These are phyloP conservation scores for Sisor rabdophorus DNA, from an alignment of 2,113 vertebrate species.

Conservation along the genomic window DNA sequence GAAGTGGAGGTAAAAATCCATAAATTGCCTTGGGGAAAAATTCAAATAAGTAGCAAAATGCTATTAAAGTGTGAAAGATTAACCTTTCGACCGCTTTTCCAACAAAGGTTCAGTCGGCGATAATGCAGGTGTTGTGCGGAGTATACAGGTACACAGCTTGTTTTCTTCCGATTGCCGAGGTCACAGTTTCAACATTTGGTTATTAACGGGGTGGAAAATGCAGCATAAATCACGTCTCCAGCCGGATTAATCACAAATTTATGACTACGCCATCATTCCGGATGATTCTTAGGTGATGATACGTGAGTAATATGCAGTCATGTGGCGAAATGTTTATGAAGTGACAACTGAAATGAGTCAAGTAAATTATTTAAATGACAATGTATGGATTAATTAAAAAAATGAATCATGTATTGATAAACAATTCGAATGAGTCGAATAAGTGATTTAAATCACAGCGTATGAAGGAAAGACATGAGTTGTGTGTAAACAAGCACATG, in stretches of 20 bases:
- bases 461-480: neutral
- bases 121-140: slow-evolving; percentile 21
- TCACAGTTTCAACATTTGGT: slow-evolving; percentile 33
- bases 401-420: neutral
- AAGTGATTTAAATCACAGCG: neutral
- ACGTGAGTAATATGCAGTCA: neutral
- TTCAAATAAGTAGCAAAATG: slow-evolving; percentile 33
- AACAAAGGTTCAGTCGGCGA: neutral
- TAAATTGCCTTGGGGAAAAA: slow-evolving; percentile 30
- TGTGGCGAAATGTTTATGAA: neutral
- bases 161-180: slow-evolving; percentile 14
- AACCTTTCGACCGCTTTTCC: slow-evolving; percentile 25
- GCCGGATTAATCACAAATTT: neutral
- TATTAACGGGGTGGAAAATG: slow-evolving; percentile 22
- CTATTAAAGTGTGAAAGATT: slow-evolving; percentile 42
- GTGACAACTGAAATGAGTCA: neutral
- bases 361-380: neutral
- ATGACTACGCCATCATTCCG: neutral
- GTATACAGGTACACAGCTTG: neutral
- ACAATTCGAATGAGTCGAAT: neutral
- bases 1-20: slow-evolving; percentile 42
- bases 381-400: neutral
- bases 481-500: neutral
- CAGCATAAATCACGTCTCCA: neutral
- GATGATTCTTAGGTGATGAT: neutral